A percentile compares a stretch with the other conserved stretches of the same genome.
phyloP scores from a whole-genome alignment of 2,113 vertebrate genomes.

The Sarotherodon lohbergeri region DNA sequence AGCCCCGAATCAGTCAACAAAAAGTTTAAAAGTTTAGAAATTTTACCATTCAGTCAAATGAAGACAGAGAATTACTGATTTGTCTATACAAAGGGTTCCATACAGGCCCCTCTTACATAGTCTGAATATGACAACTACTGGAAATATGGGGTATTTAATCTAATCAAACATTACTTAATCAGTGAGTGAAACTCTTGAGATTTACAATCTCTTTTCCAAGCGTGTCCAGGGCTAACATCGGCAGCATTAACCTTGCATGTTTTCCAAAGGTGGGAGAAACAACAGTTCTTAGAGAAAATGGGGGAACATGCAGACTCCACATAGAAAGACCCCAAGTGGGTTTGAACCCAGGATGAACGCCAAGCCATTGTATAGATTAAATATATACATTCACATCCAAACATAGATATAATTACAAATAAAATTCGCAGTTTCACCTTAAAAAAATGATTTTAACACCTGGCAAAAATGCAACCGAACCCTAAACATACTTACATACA shows the following conservation, averaged over 20 bases:
- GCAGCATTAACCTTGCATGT: background rate
- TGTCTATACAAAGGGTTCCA: background rate
- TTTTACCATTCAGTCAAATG: background rate
- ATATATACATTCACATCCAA: background rate
- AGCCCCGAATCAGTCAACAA: background rate
- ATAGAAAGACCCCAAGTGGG: background rate
- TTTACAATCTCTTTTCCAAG: background rate
- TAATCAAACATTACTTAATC: background rate
- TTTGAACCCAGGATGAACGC: background rate
- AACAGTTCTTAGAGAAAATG: background rate
- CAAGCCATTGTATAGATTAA: background rate
- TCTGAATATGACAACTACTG: background rate
- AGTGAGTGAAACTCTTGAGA: background rate
- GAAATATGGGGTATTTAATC: background rate
- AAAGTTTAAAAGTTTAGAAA: background rate
- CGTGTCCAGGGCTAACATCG: background rate
- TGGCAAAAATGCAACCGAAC: background rate
- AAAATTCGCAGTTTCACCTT: background rate
- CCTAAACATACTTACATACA: background rate
- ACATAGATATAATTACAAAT: background rate
- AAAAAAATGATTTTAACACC: background rate
- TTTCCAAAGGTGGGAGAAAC: background rate
- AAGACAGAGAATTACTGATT: background rate
- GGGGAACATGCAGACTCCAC: background rate
- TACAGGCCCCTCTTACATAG: background rate